Conservation (phyloP, 1,140 invertebrate genomes). For the Ceratina australensis region DNA sequence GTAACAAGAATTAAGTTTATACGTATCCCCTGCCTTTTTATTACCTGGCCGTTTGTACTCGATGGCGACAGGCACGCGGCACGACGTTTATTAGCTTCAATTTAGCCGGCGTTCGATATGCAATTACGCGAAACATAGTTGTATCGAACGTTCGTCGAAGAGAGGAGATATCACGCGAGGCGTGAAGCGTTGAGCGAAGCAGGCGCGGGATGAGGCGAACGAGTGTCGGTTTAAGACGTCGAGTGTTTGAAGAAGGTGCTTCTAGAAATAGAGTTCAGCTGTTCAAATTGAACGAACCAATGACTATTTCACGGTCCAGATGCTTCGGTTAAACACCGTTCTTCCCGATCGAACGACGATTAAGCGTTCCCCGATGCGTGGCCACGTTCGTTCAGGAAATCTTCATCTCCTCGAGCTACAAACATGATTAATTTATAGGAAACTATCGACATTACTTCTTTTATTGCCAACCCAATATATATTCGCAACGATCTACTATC, state of each 20-base stretch:
- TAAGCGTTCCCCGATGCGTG: too few relatives aligned
- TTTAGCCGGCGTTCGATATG: too few relatives aligned
- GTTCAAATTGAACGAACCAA: slow-evolving; percentile 24
- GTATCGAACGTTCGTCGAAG: not conserved
- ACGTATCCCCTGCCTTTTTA: too few relatives aligned
- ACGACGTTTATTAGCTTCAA: too few relatives aligned
- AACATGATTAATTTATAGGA: slow-evolving; percentile 8
- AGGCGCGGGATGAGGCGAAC: not conserved
- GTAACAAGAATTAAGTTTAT: too few relatives aligned
- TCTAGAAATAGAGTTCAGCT: slow-evolving; percentile 31
- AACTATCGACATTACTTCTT: too few relatives aligned
- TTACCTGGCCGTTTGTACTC: too few relatives aligned
- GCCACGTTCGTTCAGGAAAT: too few relatives aligned
- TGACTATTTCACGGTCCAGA: slow-evolving; percentile 27
- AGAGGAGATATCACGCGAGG: slow-evolving; percentile 4
- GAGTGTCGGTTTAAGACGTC: slow-evolving; percentile 7
- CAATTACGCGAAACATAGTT: not conserved
- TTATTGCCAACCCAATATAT: too few relatives aligned
- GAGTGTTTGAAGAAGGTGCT: slow-evolving; percentile 30
- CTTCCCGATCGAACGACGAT: slow-evolving; percentile 6
- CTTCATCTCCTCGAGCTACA: not conserved
- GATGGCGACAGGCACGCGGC: too few relatives aligned
- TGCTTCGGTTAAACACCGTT: slow-evolving; percentile 22
- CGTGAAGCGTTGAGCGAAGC: slow-evolving; percentile 5
- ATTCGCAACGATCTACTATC: too few relatives aligned